A percentile compares a stretch with the other conserved stretches of the same genome.
Evolutionary conservation across 2,113 vertebrate genomes (phyloP).

Genomic region (Aplodontia rufa): DNA sequence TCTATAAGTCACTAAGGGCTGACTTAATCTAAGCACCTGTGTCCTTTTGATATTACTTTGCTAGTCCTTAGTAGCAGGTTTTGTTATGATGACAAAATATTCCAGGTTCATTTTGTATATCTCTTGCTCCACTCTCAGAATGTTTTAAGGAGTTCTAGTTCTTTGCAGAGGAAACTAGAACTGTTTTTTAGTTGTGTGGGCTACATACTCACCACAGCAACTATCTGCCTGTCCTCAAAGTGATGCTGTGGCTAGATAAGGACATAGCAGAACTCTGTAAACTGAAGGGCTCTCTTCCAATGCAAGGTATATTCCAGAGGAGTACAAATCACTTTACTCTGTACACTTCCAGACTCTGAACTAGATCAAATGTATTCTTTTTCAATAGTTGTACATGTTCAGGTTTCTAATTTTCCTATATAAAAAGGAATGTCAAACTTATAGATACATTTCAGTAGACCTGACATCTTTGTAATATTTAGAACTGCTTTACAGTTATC

Average conservation of each 20-base stretch:
- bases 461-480: background rate
- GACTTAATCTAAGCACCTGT: background rate
- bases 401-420: conserved; percentile 11
- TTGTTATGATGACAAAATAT: background rate
- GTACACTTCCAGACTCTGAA: background rate
- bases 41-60: background rate
- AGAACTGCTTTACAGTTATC: background rate
- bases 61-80: background rate
- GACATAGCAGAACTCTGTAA: background rate
- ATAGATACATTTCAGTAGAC: conserved; percentile 11
- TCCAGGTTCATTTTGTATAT: background rate
- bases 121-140: conserved; percentile 17
- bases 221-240: background rate
- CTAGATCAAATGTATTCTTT: background rate
- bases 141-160: background rate
- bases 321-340: background rate
- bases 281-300: background rate
- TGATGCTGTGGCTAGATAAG: background rate
- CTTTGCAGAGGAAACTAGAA: conserved; percentile 21
- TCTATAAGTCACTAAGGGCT: background rate
- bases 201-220: background rate
- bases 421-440: background rate
- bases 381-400: background rate
- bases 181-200: background rate
- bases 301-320: background rate